phyloP scores from a whole-genome alignment of 2,113 vertebrate species.

The Dolichallabes microphthalmus region DNA sequence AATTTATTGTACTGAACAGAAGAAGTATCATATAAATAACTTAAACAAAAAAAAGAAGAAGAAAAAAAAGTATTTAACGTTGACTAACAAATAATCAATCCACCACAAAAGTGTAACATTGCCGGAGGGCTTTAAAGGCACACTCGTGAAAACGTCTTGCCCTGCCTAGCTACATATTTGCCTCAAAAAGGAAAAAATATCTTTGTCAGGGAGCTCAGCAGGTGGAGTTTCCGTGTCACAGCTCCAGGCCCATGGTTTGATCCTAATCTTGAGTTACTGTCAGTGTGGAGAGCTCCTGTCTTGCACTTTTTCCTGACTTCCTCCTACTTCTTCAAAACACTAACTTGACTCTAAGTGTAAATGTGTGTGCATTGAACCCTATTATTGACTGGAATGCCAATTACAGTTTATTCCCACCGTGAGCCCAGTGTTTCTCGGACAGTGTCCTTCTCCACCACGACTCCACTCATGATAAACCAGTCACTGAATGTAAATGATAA shows the following conservation, averaged over 20 bases:
- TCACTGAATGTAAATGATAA: background rate
- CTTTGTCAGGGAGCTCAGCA: background rate
- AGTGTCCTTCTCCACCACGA: background rate
- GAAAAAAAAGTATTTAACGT: background rate
- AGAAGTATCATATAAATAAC: background rate
- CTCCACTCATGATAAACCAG: background rate
- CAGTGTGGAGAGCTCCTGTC: background rate
- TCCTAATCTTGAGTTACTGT: background rate
- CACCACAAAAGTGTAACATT: background rate
- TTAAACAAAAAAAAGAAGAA: background rate
- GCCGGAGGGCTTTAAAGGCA: background rate
- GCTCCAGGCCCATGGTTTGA: background rate
- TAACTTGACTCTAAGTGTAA: background rate
- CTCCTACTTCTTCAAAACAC: background rate
- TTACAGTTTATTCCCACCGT: background rate
- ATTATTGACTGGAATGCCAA: background rate
- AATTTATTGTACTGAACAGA: too few relatives aligned
- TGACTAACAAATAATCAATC: background rate
- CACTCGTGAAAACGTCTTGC: background rate
- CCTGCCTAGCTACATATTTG: background rate
- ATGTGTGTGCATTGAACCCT: background rate
- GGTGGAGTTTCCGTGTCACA: background rate
- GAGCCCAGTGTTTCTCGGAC: background rate
- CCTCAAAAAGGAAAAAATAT: slow-evolving; percentile 1
- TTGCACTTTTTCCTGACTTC: background rate